A percentile compares a stretch with the other conserved stretches of the same genome.
Evolutionary conservation across 2,113 vertebrate genomes (phyloP).

Genomic region (Hemiprocne comata): DNA sequence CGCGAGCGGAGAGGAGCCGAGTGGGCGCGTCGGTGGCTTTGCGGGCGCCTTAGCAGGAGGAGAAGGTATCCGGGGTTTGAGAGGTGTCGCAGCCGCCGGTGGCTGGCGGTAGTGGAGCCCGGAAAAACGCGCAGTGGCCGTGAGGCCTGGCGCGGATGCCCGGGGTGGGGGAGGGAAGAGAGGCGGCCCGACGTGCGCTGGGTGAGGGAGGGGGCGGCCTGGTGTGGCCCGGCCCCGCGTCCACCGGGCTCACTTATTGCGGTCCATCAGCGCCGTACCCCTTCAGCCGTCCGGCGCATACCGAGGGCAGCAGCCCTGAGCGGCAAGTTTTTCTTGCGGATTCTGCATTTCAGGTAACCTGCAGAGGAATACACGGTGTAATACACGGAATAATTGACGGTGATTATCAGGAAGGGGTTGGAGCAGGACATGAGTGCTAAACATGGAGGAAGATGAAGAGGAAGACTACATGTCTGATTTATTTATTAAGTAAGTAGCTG

Average conservation of each 20-base stretch:
- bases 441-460: constrained; percentile 85
- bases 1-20: fast-evolving
- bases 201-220: fast-evolving
- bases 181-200: not conserved
- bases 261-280: not conserved
- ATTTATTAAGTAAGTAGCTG: constrained; percentile 85
- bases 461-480: constrained; percentile 97
- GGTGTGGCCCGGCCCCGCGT: no score
- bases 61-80: fast-evolving
- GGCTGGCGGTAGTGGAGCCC: not conserved
- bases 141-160: no score
- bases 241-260: fast-evolving
- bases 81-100: not conserved
- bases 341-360: not conserved
- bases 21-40: not conserved
- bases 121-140: not conserved
- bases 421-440: not conserved
- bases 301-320: not conserved
- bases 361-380: no score
- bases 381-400: no score
- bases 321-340: no score
- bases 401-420: not conserved
- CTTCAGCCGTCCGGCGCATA: not conserved
- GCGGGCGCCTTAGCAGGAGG: not conserved
- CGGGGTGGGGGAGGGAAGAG: fast-evolving